phyloP scores from a whole-genome alignment of 2,888 invertebrate species.

The Opisthograptis luteolata region DNA sequence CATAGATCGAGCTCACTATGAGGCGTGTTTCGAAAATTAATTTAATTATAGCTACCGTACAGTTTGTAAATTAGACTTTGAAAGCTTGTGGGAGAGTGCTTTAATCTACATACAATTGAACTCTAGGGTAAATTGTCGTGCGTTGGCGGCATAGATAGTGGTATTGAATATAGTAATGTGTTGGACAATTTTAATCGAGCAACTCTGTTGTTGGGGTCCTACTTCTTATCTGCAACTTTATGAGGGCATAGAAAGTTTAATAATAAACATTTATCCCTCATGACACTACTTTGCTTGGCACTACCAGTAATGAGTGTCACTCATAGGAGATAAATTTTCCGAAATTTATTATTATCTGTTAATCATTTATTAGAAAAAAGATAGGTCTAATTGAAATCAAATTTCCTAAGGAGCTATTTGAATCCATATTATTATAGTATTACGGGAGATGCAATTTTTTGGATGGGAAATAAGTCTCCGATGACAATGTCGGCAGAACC shows the following conservation, averaged over 20 bases:
- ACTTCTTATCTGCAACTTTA: constrained; percentile 32
- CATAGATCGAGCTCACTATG: constrained; percentile 77
- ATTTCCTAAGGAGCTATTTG: too few species aligned
- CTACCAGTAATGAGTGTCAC: too few species aligned
- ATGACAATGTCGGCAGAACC: too few species aligned
- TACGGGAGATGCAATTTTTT: too few species aligned
- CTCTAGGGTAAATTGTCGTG: constrained; percentile 44
- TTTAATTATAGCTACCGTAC: constrained; percentile 46
- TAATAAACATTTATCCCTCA: too few species aligned
- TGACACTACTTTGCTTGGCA: too few species aligned
- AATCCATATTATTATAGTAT: too few species aligned
- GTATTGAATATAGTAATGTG: constrained; percentile 35
- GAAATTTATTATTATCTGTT: too few species aligned
- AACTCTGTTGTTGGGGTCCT: constrained; percentile 27
- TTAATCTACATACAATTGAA: constrained; percentile 57
- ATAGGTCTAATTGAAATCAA: too few species aligned
- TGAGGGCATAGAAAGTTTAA: constrained; percentile 27
- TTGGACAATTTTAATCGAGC: constrained; percentile 34
- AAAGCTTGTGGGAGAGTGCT: constrained; percentile 58
- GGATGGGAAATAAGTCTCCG: too few species aligned
- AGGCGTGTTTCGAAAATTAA: constrained; percentile 55
- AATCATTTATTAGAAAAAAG: too few species aligned
- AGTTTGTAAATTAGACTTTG: constrained; percentile 44
- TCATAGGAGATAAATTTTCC: too few species aligned
- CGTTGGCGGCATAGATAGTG: constrained; percentile 46